Conservation (phyloP, 2,797 vertebrate species). For the Falco columbarius region DNA sequence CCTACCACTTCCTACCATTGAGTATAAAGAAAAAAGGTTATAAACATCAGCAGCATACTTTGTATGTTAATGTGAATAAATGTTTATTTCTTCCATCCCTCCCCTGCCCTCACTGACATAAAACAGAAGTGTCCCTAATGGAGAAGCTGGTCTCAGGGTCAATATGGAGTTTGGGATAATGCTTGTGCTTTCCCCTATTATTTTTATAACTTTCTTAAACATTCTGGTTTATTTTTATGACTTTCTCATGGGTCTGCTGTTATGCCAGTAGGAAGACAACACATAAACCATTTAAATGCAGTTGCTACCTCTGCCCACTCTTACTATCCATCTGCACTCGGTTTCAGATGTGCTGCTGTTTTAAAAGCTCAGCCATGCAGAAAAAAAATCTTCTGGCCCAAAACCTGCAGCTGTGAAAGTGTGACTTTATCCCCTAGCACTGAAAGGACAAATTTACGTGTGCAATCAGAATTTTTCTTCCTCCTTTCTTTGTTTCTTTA, state of each 20-base stretch:
- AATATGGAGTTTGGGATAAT: background rate
- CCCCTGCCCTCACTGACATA: background rate
- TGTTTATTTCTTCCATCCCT: background rate
- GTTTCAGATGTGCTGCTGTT: background rate
- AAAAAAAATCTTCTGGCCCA: background rate
- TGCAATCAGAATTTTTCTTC: background rate
- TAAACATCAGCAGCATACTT: background rate
- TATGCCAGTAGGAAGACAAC: background rate
- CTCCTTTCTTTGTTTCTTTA: background rate
- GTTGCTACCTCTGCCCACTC: background rate
- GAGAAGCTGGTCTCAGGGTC: background rate
- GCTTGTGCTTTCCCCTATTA: background rate
- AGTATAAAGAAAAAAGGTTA: background rate
- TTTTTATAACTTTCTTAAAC: background rate
- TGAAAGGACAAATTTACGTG: background rate
- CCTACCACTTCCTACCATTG: background rate
- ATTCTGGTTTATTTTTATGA: background rate
- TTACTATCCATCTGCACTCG: background rate
- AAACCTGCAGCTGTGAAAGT: background rate
- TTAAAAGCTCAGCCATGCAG: background rate
- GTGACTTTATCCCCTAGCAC: background rate
- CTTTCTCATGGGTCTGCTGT: background rate
- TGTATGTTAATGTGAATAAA: background rate
- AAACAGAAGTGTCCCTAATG: background rate
- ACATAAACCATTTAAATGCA: background rate